Evolutionary conservation across 2,888 invertebrate genomes (phyloP), one percentile per base, ranked within the genome.

Genomic region (Tachystola acroxantha): DNA sequence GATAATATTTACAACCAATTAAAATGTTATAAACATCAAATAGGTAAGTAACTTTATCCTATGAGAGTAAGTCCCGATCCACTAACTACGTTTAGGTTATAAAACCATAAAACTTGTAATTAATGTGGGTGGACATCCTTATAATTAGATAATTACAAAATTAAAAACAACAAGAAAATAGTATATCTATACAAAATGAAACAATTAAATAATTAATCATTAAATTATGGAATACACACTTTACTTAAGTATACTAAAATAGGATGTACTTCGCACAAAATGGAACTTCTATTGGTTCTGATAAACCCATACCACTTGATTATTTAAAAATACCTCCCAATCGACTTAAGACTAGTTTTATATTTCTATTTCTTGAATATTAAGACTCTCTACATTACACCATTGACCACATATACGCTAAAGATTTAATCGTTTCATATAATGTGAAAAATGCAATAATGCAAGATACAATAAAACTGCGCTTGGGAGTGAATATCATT

Each of bases 1-100:
- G 58, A 57, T 54, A 63, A 64, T 79, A 78, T 79, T 74, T 79
- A 79, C 79, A 79, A 74, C 66, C 74, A 77, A 72, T 64, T 64
- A 65, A 60, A 60, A 24, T 57, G 52, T 60, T 58, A 62, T 57
- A 64, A 64, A 60, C 55, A 60, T 64, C 52, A 42, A 55, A 52
- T 46, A 41, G n/a, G n/a, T n/a, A n/a, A 43, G 47, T 35, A 32
- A 42, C 42, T 57, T 64, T 58, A 61, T 50, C 53, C 59, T 69
- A 70, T 62, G 64, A 74, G 74, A 71, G 63, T 62, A 67, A 61
- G 66, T 62, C 66, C 66, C 54, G 29, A 40, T 37, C 30, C 29
- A 24, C 2, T 24, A 9, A 16, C 9, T 24, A 14, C 9, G 10
- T 14, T 13, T 12, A 29, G 16, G 6, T 20, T 11, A 16, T 13